phyloP scores from a whole-genome alignment of 1,140 invertebrate genomes.

The Hycleus phaleratus region DNA sequence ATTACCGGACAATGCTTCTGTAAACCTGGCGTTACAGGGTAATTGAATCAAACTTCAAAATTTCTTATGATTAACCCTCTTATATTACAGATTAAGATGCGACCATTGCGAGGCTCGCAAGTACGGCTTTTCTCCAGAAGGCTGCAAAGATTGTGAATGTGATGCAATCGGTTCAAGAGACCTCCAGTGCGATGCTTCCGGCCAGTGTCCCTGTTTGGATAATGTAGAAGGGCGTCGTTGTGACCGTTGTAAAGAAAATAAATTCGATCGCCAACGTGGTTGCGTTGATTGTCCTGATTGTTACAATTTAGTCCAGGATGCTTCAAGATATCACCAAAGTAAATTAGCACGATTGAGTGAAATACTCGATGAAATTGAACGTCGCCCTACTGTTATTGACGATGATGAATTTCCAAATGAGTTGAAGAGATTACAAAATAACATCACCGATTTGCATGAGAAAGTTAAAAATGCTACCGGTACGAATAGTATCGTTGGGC shows the following conservation, averaged over 20 bases:
- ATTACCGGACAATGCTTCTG: constrained; percentile 81
- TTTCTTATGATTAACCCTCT: constrained; percentile 1
- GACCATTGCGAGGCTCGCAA: constrained; percentile 77
- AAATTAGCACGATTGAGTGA: constrained; percentile 54
- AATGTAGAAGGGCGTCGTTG: constrained; percentile 89
- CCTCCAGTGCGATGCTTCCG: constrained; percentile 72
- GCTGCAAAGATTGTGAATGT: constrained; percentile 81
- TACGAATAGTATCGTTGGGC: constrained; percentile 47
- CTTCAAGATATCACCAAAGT: constrained; percentile 69
- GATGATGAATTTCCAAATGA: constrained; percentile 62
- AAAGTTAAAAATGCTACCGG: constrained; percentile 32
- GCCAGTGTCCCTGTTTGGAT: constrained; percentile 83
- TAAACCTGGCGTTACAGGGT: constrained; percentile 75
- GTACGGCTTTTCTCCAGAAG: constrained; percentile 82
- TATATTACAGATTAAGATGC: constrained; percentile 54
- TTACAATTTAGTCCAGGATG: constrained; percentile 87
- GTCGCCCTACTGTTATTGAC: constrained; percentile 56
- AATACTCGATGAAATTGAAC: constrained; percentile 37
- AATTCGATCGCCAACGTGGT: constrained; percentile 73
- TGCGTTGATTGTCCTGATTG: constrained; percentile 88
- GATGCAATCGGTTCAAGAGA: constrained; percentile 79
- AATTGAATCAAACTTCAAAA: constrained; percentile 20
- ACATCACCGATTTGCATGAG: constrained; percentile 49
- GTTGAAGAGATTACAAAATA: constrained; percentile 63
- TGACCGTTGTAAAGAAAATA: constrained; percentile 90